Conservation (phyloP, 2,797 vertebrate species). For the Silurus aristotelis region DNA sequence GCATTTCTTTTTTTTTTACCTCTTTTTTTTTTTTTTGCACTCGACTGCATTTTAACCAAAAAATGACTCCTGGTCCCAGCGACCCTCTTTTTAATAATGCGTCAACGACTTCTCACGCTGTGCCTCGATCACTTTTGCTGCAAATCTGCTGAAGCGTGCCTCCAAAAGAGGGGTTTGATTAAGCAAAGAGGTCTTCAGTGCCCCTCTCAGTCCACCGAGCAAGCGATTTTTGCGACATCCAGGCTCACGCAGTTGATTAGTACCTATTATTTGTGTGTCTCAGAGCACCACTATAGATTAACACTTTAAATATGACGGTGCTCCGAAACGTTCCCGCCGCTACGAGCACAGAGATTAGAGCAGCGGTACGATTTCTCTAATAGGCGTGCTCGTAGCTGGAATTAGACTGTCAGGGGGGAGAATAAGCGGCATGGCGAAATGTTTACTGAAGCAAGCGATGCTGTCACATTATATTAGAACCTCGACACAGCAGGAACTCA, state of each 20-base stretch:
- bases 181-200: slow-evolving; percentile 22
- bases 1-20: neutral
- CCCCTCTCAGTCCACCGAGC: slow-evolving; percentile 27
- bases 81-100: neutral
- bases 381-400: slow-evolving; percentile 12
- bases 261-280: slow-evolving; percentile 21
- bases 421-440: slow-evolving; percentile 23
- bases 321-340: slow-evolving; percentile 14
- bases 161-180: slow-evolving; percentile 7
- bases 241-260: slow-evolving; percentile 8
- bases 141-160: slow-evolving; percentile 19
- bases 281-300: slow-evolving; percentile 22
- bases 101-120: neutral
- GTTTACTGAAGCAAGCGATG: slow-evolving; percentile 41
- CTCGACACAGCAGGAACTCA: neutral
- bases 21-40: neutral
- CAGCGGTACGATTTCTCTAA: slow-evolving; percentile 29
- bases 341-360: slow-evolving; percentile 30
- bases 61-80: slow-evolving; percentile 9
- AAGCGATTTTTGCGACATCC: slow-evolving; percentile 2
- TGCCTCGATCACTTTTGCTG: slow-evolving; percentile 15
- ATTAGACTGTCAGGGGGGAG: slow-evolving; percentile 28
- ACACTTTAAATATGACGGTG: slow-evolving; percentile 24
- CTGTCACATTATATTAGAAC: slow-evolving; percentile 47
- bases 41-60: neutral